Conservation (phyloP, 2,113 vertebrate species). For the Chionomys nivalis region DNA sequence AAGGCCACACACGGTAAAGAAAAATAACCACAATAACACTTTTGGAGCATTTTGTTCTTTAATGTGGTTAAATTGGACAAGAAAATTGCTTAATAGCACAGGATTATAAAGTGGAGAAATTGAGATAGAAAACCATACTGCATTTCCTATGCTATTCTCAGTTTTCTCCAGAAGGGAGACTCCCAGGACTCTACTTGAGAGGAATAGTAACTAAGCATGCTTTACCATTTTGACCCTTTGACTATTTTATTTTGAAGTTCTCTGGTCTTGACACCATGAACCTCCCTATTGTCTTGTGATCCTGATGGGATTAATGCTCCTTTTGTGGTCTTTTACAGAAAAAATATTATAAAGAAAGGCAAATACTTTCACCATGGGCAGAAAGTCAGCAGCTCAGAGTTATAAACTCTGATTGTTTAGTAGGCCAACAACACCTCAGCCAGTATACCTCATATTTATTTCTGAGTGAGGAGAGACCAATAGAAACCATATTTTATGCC, state of each 20-base stretch:
- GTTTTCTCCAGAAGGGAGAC: background rate
- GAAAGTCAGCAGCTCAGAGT: background rate
- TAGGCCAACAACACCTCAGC: background rate
- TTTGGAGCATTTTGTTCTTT: constrained; percentile 14
- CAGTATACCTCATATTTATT: background rate
- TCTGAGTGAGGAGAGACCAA: background rate
- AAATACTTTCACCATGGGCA: background rate
- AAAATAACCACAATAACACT: background rate
- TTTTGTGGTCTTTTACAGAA: background rate
- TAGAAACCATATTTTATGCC: background rate
- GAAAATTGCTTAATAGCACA: background rate
- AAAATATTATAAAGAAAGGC: background rate
- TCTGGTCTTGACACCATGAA: background rate
- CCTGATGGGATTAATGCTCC: background rate
- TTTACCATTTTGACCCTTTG: background rate
- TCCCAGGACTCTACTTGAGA: background rate
- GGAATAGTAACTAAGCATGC: background rate
- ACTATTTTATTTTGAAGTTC: background rate
- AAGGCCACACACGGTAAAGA: background rate
- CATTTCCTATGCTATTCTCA: background rate
- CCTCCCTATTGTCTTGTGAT: background rate
- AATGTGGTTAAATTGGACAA: background rate
- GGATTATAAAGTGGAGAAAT: background rate
- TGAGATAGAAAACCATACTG: background rate
- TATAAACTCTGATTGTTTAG: background rate